These are phyloP conservation scores for Taxidea taxus DNA, from an alignment of 2,113 vertebrate species.

Conservation along the genomic window DNA sequence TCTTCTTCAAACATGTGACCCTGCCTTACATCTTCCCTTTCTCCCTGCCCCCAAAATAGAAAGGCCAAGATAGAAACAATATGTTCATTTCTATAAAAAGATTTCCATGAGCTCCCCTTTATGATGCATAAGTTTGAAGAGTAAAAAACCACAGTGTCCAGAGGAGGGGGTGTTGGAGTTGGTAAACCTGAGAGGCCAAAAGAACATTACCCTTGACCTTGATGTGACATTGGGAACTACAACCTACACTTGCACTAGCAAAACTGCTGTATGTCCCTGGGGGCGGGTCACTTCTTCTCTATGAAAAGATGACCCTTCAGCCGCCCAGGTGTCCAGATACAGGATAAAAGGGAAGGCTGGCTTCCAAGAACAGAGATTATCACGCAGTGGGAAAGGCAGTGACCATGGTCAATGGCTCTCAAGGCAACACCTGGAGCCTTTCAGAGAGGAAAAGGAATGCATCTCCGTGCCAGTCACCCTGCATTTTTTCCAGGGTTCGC, in stretches of 20 bases:
- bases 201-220: background rate
- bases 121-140: background rate
- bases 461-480: background rate
- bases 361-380: background rate
- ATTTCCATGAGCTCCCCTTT: background rate
- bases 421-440: background rate
- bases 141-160: background rate
- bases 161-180: background rate
- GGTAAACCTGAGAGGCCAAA: background rate
- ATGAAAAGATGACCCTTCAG: background rate
- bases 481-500: background rate
- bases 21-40: background rate
- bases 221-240: background rate
- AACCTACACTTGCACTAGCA: too few species aligned
- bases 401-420: background rate
- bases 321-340: background rate
- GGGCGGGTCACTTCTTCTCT: background rate
- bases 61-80: slow-evolving; percentile 28
- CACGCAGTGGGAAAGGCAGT: background rate
- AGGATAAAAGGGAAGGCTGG: background rate
- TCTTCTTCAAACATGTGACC: background rate
- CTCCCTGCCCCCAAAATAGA: background rate
- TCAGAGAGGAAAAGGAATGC: background rate
- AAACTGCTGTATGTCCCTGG: background rate
- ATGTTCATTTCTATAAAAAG: slow-evolving; percentile 31